Evolutionary conservation across 2,113 vertebrate species (phyloP).

Genomic region (Azemiops feae): DNA sequence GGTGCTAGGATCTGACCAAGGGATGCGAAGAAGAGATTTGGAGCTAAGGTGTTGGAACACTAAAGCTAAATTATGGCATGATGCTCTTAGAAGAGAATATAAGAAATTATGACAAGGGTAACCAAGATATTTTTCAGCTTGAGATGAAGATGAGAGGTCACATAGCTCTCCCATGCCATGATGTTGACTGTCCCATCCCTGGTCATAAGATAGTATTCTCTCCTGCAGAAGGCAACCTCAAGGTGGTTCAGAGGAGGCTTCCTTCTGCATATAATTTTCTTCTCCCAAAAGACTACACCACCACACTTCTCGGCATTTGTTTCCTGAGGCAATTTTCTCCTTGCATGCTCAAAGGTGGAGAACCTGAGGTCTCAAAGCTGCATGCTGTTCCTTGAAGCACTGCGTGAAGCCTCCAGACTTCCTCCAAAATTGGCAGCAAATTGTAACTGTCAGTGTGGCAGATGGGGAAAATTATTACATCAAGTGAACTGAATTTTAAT

Average conservation of each 20-base stretch:
- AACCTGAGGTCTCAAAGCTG: background rate
- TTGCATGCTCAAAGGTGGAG: background rate
- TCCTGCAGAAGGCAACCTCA: background rate
- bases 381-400: background rate
- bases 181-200: background rate
- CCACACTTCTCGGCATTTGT: background rate
- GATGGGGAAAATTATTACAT: background rate
- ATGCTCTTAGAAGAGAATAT: background rate
- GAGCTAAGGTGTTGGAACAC: background rate
- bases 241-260: background rate
- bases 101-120: background rate
- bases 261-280: background rate
- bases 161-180: background rate
- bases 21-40: rapidly evolving
- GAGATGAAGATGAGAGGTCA: background rate
- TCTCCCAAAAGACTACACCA: background rate
- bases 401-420: background rate
- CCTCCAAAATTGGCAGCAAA: background rate
- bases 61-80: background rate
- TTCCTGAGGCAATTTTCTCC: background rate
- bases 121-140: background rate
- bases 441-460: background rate
- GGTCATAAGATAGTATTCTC: background rate
- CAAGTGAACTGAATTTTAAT: background rate
- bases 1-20: background rate